Evolutionary conservation across 2,888 invertebrate genomes (phyloP), one percentile per base, ranked within the genome.

Genomic region (Troilus luridus): DNA sequence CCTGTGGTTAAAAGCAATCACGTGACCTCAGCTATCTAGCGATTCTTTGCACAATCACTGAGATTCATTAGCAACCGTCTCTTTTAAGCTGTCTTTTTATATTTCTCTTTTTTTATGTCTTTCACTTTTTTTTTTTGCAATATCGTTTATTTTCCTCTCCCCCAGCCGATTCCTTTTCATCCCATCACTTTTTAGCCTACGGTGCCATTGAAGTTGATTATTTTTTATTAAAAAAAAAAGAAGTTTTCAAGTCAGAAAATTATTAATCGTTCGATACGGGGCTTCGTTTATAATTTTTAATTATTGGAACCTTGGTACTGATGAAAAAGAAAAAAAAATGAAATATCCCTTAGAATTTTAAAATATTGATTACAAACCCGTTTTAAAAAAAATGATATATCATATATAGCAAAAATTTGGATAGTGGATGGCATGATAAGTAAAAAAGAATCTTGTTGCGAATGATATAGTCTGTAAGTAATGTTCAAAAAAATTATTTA

Each of bases 21-120:
- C 85, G 56, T 85, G 85, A 56, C 56, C 21, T 56, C 56, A 85
- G 56, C 56, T n/a, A 54, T 5, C 12, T 85, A 19, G 11, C n/a
- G 21, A 56, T n/a, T n/a, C n/a, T 56, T 12, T 6, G 56, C 85
- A 85, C 54, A 85, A 85, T 85, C 85, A 19, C 56, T 9, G 54
- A 12, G 85, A 85, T 85, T 85, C 85, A 85, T 85, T 85, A 85
- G 85, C 85, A n/a, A 41, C 11, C 56, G 85, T 85, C 85, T 85
- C 85, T 85, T 85, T 85, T 58, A 85, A 85, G 56, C 85, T 58
- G 56, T 58, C 85, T 11, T 85, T 85, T 56, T 85, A 56, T 85
- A n/a, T 58, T 85, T 85, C 21, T 56, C 7, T 24, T 27, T 77
- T 77, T 77, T 85, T 67, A 56, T 85, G n/a, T 81, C 81, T n/a